Percentiles rank a stretch among this genome's conserved stretches.
Conservation (phyloP, 2,113 vertebrate species). For the Cinclus mexicanus region DNA sequence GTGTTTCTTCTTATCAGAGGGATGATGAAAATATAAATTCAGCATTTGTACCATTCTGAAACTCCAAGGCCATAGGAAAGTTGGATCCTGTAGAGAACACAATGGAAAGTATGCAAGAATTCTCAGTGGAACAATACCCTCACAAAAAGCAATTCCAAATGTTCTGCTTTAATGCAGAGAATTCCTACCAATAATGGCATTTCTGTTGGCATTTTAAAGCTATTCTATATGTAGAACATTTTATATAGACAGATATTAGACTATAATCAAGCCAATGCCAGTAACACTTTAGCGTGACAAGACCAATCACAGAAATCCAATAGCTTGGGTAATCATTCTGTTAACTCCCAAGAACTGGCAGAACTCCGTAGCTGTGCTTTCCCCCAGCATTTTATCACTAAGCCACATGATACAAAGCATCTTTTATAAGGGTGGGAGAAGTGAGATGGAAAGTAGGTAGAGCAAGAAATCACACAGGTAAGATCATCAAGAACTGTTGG, state of each 20-base stretch:
- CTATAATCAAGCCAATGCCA: background rate
- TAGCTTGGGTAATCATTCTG: background rate
- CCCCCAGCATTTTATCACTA: background rate
- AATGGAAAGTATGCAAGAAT: background rate
- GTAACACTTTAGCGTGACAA: background rate
- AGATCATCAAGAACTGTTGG: background rate
- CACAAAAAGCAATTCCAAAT: background rate
- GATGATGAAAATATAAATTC: background rate
- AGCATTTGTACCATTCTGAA: background rate
- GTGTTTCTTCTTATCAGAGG: background rate
- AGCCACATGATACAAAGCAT: background rate
- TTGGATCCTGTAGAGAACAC: background rate
- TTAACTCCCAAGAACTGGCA: background rate
- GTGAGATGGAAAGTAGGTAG: background rate
- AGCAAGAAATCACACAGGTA: background rate
- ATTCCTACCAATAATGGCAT: background rate
- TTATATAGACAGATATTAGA: background rate
- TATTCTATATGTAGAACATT: background rate
- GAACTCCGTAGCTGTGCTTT: background rate
- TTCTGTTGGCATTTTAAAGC: conserved; percentile 3
- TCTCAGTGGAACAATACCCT: background rate
- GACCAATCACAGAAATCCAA: background rate
- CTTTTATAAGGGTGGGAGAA: background rate
- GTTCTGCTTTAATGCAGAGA: background rate
- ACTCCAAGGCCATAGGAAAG: background rate